Conservation (phyloP, 2,113 vertebrate genomes). For the Delphinus delphis region DNA sequence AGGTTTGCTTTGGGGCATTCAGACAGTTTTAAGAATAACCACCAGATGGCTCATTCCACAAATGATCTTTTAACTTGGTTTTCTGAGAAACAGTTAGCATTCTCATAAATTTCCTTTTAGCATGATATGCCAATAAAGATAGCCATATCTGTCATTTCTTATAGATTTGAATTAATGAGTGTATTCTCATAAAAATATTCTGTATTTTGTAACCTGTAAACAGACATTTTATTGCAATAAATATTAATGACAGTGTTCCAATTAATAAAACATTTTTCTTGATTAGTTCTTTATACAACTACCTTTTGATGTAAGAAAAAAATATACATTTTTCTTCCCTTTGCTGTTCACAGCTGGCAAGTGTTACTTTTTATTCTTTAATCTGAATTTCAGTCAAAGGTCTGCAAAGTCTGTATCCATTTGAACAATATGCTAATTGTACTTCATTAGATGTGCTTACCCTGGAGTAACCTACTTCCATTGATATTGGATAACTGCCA, state of each 20-base stretch:
- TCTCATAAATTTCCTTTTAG: constrained; percentile 28
- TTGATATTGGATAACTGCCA: constrained; percentile 56
- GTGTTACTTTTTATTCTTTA: not conserved
- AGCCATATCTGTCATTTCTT: not conserved
- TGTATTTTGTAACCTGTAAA: not conserved
- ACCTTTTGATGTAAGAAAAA: not conserved
- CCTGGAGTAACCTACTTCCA: constrained; percentile 45
- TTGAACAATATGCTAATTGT: constrained; percentile 52
- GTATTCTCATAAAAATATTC: not conserved
- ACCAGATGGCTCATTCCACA: constrained; percentile 73
- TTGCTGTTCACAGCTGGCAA: not conserved
- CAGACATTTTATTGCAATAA: not conserved
- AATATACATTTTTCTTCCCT: not conserved
- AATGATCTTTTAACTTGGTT: constrained; percentile 48
- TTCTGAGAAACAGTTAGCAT: not conserved
- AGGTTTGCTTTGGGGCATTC: not conserved
- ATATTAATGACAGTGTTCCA: not conserved
- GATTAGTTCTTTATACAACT: not conserved
- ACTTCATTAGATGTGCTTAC: constrained; percentile 34
- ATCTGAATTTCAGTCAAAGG: constrained; percentile 38
- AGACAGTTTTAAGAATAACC: constrained; percentile 70
- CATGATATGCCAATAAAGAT: constrained; percentile 1
- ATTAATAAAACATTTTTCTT: constrained; percentile 26
- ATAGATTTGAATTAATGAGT: not conserved
- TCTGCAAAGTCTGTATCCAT: constrained; percentile 18